phyloP scores from a whole-genome alignment of 2,113 vertebrate species.

The Podarcis raffonei region DNA sequence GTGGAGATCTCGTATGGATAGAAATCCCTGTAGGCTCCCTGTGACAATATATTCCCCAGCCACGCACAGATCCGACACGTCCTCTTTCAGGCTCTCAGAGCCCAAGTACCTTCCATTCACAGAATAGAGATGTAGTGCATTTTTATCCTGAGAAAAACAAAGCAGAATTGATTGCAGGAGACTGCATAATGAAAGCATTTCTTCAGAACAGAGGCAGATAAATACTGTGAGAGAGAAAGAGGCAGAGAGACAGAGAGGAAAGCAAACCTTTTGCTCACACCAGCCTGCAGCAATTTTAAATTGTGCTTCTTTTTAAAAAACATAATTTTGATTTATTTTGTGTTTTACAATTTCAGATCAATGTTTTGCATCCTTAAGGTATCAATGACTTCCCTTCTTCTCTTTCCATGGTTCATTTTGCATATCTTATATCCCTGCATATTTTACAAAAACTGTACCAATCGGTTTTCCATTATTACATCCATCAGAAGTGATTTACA shows the following conservation, averaged over 20 bases:
- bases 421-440: too few relatives aligned
- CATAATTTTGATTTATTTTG: too few relatives aligned
- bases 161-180: background rate
- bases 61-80: constrained; percentile 91
- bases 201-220: background rate
- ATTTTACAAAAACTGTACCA: too few relatives aligned
- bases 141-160: constrained; percentile 86
- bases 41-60: constrained; percentile 87
- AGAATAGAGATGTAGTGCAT: constrained; percentile 92
- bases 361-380: too few relatives aligned
- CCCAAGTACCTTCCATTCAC: constrained; percentile 91
- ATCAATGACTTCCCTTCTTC: too few relatives aligned
- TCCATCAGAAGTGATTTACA: too few relatives aligned
- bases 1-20: constrained; percentile 92
- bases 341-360: too few relatives aligned
- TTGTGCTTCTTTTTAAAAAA: too few relatives aligned
- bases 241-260: background rate
- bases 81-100: constrained; percentile 89
- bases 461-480: too few relatives aligned
- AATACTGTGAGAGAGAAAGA: background rate
- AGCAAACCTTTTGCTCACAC: too few relatives aligned
- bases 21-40: constrained; percentile 92
- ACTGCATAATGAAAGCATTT: background rate
- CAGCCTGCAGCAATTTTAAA: background rate
- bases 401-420: too few relatives aligned